These are phyloP conservation scores for Coleophora flavipennella DNA, from an alignment of 2,888 invertebrate species.

Conservation along the genomic window DNA sequence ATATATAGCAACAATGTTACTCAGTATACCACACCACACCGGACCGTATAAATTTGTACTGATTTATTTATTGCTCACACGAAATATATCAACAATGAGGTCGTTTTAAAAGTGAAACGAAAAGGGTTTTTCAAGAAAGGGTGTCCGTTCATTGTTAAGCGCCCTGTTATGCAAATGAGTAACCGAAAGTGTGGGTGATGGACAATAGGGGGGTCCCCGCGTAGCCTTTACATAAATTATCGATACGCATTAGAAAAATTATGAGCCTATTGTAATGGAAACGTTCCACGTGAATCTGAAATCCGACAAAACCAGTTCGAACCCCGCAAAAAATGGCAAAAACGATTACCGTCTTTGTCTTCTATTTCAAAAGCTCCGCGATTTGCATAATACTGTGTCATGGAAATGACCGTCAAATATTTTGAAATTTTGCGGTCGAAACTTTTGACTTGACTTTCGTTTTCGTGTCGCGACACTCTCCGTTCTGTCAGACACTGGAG, in stretches of 20 bases:
- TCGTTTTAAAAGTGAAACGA: conserved; percentile 64
- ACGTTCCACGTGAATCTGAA: conserved; percentile 25
- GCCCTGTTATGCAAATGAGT: conserved; percentile 67
- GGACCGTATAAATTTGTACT: conserved; percentile 56
- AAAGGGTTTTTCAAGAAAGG: conserved; percentile 54
- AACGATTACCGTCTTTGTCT: conserved; percentile 9
- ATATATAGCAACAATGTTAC: conserved; percentile 48
- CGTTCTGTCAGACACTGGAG: conserved; percentile 21
- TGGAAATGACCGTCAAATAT: conserved; percentile 40
- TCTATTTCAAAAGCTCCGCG: conserved; percentile 28
- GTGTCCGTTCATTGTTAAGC: conserved; percentile 49
- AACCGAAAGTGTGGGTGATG: conserved; percentile 55
- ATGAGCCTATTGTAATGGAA: conserved; percentile 37
- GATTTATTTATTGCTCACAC: conserved; percentile 67
- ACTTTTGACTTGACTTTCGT: conserved; percentile 53
- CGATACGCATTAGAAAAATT: conserved; percentile 65
- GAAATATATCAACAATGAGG: conserved; percentile 64
- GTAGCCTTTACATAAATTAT: conserved; percentile 65
- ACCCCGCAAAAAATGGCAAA: conserved; percentile 34
- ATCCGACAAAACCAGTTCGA: conserved; percentile 37
- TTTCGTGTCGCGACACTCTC: conserved; percentile 31
- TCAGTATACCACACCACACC: conserved; percentile 31
- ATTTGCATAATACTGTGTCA: conserved; percentile 53
- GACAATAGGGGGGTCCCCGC: conserved; percentile 46
- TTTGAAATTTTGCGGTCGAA: conserved; percentile 60